Base-by-base conservation (phyloP, 2,797 vertebrate species). In the Catamblyrhynchus diadema region DNA sequence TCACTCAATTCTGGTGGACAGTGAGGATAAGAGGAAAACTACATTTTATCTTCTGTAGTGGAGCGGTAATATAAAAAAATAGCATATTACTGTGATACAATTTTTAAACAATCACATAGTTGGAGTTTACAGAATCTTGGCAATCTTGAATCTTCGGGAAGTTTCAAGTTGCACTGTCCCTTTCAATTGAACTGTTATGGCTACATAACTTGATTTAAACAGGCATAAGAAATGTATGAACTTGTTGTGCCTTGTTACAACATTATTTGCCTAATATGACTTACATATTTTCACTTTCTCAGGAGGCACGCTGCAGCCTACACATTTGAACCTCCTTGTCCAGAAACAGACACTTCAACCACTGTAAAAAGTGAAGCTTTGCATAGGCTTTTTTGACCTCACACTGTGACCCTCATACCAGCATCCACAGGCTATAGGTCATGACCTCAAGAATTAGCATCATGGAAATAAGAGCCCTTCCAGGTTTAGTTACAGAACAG, bases 381-480 rank as follows among this genome's bases (percentile, higher is more conserved):
- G 78, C 87, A 88, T 4, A 74, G 90, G 95, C 93, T 96, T 93
- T 96, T 94, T 84, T 97, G 97, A 98, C 97, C 97, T 97, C 95
- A 1, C 73, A 83, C 67, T 94, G 88, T 97, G 97, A 97, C 95
- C 96, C 96, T 97, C 95, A 97, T 94, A 95, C 97, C 96, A 97
- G 95, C 93, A 95, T 95, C 95, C 95, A 96, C 96, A 97, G 97
- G 94, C 94, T 95, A 23, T 70, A 94, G 96, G 97, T 97, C 97
- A 95, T 3, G 96, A 98, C 97, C 98, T 96, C 96, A 72, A 72
- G 95, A 97, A 96, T 97, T 97, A 97, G 95, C 96, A 96, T 97
- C 84, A 84, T 90, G 95, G 95, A 97, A 97, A 93, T 94, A 86
- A 97, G 69, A 94, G 94, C 93, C 81, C 83, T 88, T 67, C 75